These are phyloP conservation scores for Leuctra nigra DNA, from an alignment of 2,888 invertebrate species.

Conservation along the genomic window DNA sequence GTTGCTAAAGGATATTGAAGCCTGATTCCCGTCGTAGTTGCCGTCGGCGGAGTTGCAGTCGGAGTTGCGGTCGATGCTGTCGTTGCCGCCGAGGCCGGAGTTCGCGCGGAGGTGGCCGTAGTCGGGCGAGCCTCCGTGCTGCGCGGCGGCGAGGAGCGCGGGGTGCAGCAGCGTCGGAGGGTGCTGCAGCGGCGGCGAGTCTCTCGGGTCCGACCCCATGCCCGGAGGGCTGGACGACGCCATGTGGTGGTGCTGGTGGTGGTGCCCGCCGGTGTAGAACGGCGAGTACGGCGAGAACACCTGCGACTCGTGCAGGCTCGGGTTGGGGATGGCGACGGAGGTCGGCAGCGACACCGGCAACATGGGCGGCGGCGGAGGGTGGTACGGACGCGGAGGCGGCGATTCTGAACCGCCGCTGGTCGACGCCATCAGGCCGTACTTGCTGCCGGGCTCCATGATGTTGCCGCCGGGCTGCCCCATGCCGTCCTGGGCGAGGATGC, in stretches of 20 bases:
- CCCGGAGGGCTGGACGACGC: constrained; percentile 48
- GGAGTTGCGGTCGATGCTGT: constrained; percentile 77
- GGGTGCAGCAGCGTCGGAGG: constrained; percentile 81
- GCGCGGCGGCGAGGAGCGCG: constrained; percentile 74
- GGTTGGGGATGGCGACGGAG: constrained; percentile 94
- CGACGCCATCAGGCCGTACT: constrained; percentile 30
- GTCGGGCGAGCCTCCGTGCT: constrained; percentile 75
- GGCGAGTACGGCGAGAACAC: constrained; percentile 89
- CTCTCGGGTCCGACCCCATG: constrained; percentile 62
- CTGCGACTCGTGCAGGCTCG: constrained; percentile 89
- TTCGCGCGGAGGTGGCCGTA: constrained; percentile 60
- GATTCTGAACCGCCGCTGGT: constrained; percentile 37
- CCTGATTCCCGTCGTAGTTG: constrained; percentile 86
- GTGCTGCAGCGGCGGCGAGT: constrained; percentile 73
- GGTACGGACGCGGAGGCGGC: constrained; percentile 59
- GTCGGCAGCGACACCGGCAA: constrained; percentile 86
- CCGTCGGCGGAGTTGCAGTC: constrained; percentile 90
- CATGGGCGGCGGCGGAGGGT: constrained; percentile 66
- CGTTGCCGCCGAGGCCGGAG: constrained; percentile 51
- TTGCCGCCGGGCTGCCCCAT: constrained; percentile 59
- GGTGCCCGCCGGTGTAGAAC: constrained; percentile 61
- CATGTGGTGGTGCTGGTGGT: constrained; percentile 38
- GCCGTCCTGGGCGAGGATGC: constrained; percentile 77
- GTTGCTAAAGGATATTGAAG: constrained; percentile 92
- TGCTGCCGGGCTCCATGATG: constrained; percentile 27